phyloP scores from a whole-genome alignment of 2,113 vertebrate species.

The Trichomycterus rosablanca region DNA sequence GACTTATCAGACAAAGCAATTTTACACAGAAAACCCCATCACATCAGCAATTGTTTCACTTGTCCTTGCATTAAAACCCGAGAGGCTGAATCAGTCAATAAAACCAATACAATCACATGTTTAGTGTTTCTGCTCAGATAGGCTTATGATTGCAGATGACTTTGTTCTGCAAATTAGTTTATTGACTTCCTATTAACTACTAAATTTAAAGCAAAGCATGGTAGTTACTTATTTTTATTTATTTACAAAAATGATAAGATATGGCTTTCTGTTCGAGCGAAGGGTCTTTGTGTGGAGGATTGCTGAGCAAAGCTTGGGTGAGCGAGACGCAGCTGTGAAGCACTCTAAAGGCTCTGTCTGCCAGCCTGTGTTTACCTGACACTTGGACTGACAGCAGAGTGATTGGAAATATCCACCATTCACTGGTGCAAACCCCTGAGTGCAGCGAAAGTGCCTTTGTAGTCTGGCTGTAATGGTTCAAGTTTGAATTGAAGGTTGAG shows the following conservation, averaged over 20 bases:
- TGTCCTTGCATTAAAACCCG: not conserved
- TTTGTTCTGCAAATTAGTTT: constrained; percentile 26
- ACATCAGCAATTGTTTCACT: constrained; percentile 20
- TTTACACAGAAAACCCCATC: constrained; percentile 5
- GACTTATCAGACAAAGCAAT: constrained; percentile 10
- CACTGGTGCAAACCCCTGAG: constrained; percentile 72
- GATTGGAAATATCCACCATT: constrained; percentile 82
- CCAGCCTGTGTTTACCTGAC: constrained; percentile 79
- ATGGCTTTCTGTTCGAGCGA: constrained; percentile 65
- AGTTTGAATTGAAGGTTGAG: constrained; percentile 81
- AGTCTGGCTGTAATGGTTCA: constrained; percentile 79
- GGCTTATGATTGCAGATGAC: constrained; percentile 26
- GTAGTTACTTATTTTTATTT: constrained; percentile 45
- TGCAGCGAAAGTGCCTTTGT: constrained; percentile 79
- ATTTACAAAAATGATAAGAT: constrained; percentile 36
- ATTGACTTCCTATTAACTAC: constrained; percentile 42
- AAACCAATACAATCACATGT: constrained; percentile 46
- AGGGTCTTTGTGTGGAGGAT: constrained; percentile 65
- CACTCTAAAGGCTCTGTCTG: constrained; percentile 73
- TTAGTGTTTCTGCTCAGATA: constrained; percentile 32
- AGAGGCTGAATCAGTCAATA: constrained; percentile 46
- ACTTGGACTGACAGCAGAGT: constrained; percentile 79
- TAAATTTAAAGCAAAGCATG: constrained; percentile 37
- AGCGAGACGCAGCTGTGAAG: constrained; percentile 62
- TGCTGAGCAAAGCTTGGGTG: constrained; percentile 62